These are phyloP conservation scores for Pseudois nayaur DNA, from an alignment of 2,113 vertebrate genomes.

Conservation along the genomic window DNA sequence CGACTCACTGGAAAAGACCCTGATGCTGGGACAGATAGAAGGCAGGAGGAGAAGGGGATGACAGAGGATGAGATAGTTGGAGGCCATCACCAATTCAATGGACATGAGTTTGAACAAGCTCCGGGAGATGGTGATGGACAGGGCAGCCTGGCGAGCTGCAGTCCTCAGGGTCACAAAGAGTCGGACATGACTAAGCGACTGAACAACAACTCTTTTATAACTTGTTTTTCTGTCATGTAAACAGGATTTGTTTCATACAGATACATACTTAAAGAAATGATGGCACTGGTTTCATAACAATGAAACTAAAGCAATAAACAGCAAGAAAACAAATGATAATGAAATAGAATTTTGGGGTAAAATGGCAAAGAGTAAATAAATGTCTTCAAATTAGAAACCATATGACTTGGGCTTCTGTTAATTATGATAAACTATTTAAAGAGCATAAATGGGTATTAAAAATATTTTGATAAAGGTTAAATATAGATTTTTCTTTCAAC, in stretches of 20 bases:
- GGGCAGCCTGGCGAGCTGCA: not conserved
- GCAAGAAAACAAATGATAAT: not conserved
- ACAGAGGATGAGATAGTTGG: not conserved
- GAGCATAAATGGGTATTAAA: not conserved
- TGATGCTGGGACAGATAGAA: not conserved
- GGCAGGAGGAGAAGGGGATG: not conserved
- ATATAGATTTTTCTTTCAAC: not conserved
- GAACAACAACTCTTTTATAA: not conserved
- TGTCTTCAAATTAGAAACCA: not conserved
- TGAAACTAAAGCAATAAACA: not conserved
- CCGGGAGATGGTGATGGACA: not conserved
- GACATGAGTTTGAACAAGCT: not conserved
- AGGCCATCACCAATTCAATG: not conserved
- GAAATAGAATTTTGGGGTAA: not conserved
- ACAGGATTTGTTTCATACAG: not conserved
- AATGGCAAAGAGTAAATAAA: not conserved
- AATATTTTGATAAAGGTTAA: not conserved
- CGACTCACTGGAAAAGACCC: not conserved
- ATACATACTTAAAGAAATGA: not conserved
- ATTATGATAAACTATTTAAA: conserved; percentile 6
- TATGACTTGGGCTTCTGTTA: not conserved
- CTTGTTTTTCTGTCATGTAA: not conserved
- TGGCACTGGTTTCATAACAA: not conserved
- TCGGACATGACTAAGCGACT: not conserved
- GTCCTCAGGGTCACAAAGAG: not conserved